Evolutionary conservation across 2,113 vertebrate genomes (phyloP), one percentile per base, ranked within the genome.

Genomic region (Zingel zingel): DNA sequence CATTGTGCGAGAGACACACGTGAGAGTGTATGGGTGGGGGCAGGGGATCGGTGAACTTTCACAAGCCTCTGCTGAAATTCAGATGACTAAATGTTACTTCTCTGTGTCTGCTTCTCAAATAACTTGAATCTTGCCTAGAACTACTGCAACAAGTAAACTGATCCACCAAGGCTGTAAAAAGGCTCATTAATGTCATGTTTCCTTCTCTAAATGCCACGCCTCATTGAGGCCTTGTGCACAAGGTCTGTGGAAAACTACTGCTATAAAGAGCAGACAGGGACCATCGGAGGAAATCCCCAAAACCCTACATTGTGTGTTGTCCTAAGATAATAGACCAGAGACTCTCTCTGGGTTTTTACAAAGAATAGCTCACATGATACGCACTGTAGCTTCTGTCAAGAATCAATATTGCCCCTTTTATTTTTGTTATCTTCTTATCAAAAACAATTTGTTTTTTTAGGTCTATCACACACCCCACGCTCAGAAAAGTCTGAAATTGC

Each of bases 401-500:
- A 19, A 15, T 65, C 30, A 61, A 6, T 23, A 1, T 45, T 33
- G 30, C n/a, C 3, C 6, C 16, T 54, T 14, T 65, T 19, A 77
- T 13, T 15, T 66, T 65, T 11, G 13, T 27, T n/a, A 2, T 62
- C 67, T 10, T 69, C 33, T 33, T 48, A 63, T 23, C 9, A 18
- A 63, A 30, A 61, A 43, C 27, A 56, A 19, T 47, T 3, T 82
- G 45, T 79, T 68, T 82, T 82, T 73, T 27, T 89, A 96, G 96
- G 96, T 66, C 89, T 96, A 47, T 94, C 95, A 14, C 95, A 96
- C 92, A 92, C 93, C 56, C 96, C 96, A 1, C 91, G 77, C 66
- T 92, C 94, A 0, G 86, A 87, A 0, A 96, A 96, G 84, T 95
- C 96, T 3, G 98, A 99, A 90, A 96, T 99, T 69, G 4, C 91